These are phyloP conservation scores for Nothobranchius kuhntae DNA, from an alignment of 2,113 vertebrate genomes.

Conservation along the genomic window DNA sequence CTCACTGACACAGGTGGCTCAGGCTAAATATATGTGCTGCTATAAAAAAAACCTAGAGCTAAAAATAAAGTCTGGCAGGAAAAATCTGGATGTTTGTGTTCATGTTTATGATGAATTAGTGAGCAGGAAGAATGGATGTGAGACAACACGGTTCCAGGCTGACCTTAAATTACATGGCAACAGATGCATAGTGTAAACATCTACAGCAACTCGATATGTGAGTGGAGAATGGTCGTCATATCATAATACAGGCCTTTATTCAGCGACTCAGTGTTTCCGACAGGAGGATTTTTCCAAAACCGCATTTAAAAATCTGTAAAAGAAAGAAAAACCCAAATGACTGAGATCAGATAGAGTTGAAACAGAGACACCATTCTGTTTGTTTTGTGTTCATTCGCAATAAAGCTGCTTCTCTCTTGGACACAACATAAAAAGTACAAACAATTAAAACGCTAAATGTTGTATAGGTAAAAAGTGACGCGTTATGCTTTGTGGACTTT, in stretches of 20 bases:
- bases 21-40: conserved; percentile 70
- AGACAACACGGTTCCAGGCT: conserved; percentile 36
- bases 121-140: conserved; percentile 40
- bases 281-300: conserved; percentile 64
- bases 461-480: too few relatives aligned
- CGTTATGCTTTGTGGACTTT: too few relatives aligned
- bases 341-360: not conserved
- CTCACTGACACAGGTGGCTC: conserved; percentile 66
- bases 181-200: conserved; percentile 70
- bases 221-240: conserved; percentile 71
- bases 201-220: conserved; percentile 58
- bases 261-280: conserved; percentile 69
- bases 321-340: conserved; percentile 46
- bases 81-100: conserved; percentile 21
- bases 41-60: conserved; percentile 73
- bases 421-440: too few relatives aligned
- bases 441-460: too few relatives aligned
- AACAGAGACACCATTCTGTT: too few relatives aligned
- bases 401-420: too few relatives aligned
- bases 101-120: conserved; percentile 52
- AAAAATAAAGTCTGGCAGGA: conserved; percentile 47
- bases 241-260: conserved; percentile 63
- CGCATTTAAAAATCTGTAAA: conserved; percentile 56
- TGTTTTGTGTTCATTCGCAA: not conserved
- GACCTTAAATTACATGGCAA: conserved; percentile 62